These are phyloP conservation scores for Lycaena phlaeas DNA, from an alignment of 2,888 invertebrate species.

Conservation along the genomic window DNA sequence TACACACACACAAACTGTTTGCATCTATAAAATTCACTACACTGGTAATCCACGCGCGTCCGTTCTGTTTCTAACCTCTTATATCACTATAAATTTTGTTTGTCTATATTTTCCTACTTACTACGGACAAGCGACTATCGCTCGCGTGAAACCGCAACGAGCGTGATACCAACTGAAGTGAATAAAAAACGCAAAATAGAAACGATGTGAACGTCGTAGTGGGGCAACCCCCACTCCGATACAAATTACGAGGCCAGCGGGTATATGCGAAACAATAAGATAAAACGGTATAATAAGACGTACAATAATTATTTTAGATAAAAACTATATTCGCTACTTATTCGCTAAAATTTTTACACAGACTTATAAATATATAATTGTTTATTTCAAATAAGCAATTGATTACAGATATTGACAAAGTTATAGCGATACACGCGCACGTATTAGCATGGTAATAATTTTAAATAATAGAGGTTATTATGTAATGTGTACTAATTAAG, in stretches of 20 bases:
- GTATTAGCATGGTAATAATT: too few relatives aligned
- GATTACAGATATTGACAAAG: too few relatives aligned
- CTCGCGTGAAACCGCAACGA: slow-evolving; percentile 48
- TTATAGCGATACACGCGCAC: too few relatives aligned
- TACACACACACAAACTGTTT: slow-evolving; percentile 36
- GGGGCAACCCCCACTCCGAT: slow-evolving; percentile 53
- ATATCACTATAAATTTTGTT: slow-evolving; percentile 34
- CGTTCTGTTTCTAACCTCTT: slow-evolving; percentile 37
- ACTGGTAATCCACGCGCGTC: slow-evolving; percentile 44
- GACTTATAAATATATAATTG: too few relatives aligned
- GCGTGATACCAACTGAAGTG: slow-evolving; percentile 62
- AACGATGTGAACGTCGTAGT: slow-evolving; percentile 49
- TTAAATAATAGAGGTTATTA: too few relatives aligned
- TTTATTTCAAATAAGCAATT: too few relatives aligned
- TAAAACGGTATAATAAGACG: slow-evolving; percentile 37
- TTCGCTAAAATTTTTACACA: too few relatives aligned
- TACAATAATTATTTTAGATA: too few relatives aligned
- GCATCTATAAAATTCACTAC: slow-evolving; percentile 39
- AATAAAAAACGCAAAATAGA: slow-evolving; percentile 70
- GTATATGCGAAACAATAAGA: slow-evolving; percentile 44
- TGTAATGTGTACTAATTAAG: too few relatives aligned
- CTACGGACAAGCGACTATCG: slow-evolving; percentile 46
- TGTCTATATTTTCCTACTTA: slow-evolving; percentile 41
- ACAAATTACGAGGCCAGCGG: slow-evolving; percentile 65
- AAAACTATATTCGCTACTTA: too few relatives aligned